Evolutionary conservation across 2,888 invertebrate genomes (phyloP).

Genomic region (Nemapogon koenigi): DNA sequence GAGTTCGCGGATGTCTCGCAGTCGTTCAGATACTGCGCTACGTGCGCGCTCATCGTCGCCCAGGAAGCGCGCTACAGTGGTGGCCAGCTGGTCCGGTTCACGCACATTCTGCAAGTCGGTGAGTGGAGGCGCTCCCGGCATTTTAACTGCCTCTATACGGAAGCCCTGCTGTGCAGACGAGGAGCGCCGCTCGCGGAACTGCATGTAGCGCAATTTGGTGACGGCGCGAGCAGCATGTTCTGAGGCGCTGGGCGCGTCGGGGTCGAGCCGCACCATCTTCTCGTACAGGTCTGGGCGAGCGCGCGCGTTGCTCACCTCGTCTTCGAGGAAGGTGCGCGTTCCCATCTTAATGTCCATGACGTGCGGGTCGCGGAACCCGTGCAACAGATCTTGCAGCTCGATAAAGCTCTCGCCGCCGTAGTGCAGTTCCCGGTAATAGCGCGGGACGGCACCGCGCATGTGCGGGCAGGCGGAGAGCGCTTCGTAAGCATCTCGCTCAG

Average conservation of each 20-base stretch:
- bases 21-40: slow-evolving; percentile 72
- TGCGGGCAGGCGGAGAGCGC: slow-evolving; percentile 77
- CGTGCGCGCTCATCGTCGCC: slow-evolving; percentile 70
- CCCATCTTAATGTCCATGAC: slow-evolving; percentile 99
- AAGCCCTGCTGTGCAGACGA: slow-evolving; percentile 94
- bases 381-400: slow-evolving; percentile 92
- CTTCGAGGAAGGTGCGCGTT: slow-evolving; percentile 92
- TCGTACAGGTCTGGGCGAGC: slow-evolving; percentile 89
- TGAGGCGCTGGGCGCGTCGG: slow-evolving; percentile 81
- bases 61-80: slow-evolving; percentile 78
- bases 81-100: slow-evolving; percentile 74
- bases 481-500: slow-evolving; percentile 81
- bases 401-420: slow-evolving; percentile 85
- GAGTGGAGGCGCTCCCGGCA: slow-evolving; percentile 81
- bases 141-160: slow-evolving; percentile 93
- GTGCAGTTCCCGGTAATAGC: slow-evolving; percentile 83
- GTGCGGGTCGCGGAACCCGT: slow-evolving; percentile 88
- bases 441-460: slow-evolving; percentile 78
- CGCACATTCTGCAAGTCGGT: slow-evolving; percentile 90
- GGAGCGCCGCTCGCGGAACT: slow-evolving; percentile 91
- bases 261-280: slow-evolving; percentile 94
- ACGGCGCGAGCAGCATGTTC: slow-evolving; percentile 85
- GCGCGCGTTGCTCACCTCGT: slow-evolving; percentile 88
- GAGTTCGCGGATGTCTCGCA: slow-evolving; percentile 77
- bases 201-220: slow-evolving; percentile 96